Conservation (phyloP, 2,797 vertebrate genomes). For the Sebastes elongatus region DNA sequence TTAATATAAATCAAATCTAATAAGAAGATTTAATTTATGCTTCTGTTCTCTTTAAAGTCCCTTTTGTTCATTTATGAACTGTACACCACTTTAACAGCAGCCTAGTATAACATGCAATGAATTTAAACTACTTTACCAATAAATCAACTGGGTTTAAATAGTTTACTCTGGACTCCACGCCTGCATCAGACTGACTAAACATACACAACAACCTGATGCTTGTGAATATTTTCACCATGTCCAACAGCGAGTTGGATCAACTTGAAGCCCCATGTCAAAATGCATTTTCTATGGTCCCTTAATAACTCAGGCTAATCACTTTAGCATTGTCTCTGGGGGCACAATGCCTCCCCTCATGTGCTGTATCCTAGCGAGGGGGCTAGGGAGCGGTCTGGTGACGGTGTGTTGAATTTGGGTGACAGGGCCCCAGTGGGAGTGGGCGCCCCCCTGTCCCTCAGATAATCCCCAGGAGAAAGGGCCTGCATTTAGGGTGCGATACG, state of each 20-base stretch:
- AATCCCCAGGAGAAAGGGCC: constrained; percentile 82
- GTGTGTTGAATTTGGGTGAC: constrained; percentile 83
- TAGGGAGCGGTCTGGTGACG: constrained; percentile 50
- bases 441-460: constrained; percentile 61
- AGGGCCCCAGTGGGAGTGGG: constrained; percentile 68
- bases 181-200: constrained; percentile 1
- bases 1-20: background rate
- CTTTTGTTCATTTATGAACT: background rate
- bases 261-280: constrained; percentile 64
- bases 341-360: constrained; percentile 62
- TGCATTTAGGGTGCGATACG: constrained; percentile 79
- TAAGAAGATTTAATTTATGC: background rate
- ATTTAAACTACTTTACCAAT: constrained; percentile 1
- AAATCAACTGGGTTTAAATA: background rate
- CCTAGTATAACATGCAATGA: background rate
- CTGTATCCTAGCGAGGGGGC: constrained; percentile 44
- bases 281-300: constrained; percentile 64
- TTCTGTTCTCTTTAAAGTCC: background rate
- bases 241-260: constrained; percentile 48
- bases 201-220: constrained; percentile 39
- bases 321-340: constrained; percentile 64
- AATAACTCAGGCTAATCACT: constrained; percentile 74
- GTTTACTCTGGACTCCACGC: background rate
- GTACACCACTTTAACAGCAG: background rate
- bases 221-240: constrained; percentile 46